Evolutionary conservation across 2,888 invertebrate genomes (phyloP).

Genomic region (Girardia tigrina): DNA sequence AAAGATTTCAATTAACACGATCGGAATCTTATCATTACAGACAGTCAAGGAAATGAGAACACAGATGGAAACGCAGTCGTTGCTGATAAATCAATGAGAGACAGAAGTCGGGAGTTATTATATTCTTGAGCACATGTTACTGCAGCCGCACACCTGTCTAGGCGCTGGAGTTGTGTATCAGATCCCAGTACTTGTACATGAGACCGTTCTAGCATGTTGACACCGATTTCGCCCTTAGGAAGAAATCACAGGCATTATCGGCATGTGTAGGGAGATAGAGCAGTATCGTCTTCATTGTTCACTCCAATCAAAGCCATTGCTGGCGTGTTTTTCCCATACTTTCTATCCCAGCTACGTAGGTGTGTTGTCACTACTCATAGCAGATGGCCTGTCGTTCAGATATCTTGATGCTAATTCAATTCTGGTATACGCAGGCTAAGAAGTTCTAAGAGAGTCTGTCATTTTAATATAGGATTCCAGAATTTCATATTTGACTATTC

Average conservation of each 20-base stretch:
- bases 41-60: neutral
- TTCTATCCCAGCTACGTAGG: conserved; percentile 20
- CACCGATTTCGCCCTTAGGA: neutral
- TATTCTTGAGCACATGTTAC: conserved; percentile 2
- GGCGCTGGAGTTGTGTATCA: conserved; percentile 12
- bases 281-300: conserved; percentile 23
- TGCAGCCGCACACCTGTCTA: conserved; percentile 16
- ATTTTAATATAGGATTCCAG: conserved; percentile 13
- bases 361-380: conserved; percentile 14
- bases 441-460: conserved; percentile 23
- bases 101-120: conserved; percentile 19
- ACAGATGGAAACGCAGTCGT: conserved; percentile 4
- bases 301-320: conserved; percentile 9
- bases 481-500: neutral
- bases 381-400: conserved; percentile 20
- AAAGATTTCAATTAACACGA: conserved; percentile 17
- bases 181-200: conserved; percentile 19
- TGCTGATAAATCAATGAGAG: conserved; percentile 17
- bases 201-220: conserved; percentile 14
- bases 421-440: conserved; percentile 20
- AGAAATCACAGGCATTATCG: conserved; percentile 18
- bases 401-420: conserved; percentile 23
- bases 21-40: conserved; percentile 20
- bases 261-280: neutral
- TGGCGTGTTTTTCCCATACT: neutral